Base-by-base conservation (phyloP, 2,113 vertebrate genomes). In the Gallinago paraguaiae region DNA sequence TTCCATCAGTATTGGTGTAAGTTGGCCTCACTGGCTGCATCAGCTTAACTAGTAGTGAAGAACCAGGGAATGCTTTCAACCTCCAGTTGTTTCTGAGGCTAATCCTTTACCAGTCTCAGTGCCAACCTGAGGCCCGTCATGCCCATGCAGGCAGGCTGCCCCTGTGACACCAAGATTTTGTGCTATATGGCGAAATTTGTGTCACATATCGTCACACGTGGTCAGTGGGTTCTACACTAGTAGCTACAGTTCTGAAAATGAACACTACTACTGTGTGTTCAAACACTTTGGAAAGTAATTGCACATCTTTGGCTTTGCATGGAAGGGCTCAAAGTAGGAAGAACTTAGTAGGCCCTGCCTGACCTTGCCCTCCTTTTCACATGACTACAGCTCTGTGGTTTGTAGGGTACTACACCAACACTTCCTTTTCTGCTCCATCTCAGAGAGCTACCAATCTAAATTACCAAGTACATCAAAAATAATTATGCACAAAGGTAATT, bases 391-490 rank as follows among this genome's bases (percentile, higher is more conserved):
- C 13, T 48, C 13, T 48, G 13, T 0, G 3, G 4, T 60, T 64
- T 0, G 0, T 31, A 31, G 7, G 15, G 9, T 33, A 54, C 15
- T 14, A 31, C 3, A 48, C 2, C 1, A 2, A 2, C n/a, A 39
- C 33, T 5, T 51, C 19, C 63, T 79, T 45, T 27, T 12, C 16
- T 59, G 6, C 31, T 8, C 3, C 5, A 0, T 60, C 6, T 53
- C 35, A 93, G 39, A 43, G 9, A 22, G 13, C 23, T 79, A 43
- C 46, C 1, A 2, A 45, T 39, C 22, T 57, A 84, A 90, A 33
- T 2, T 13, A 46, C 8, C 3, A 61, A 16, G 57, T 41, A 31
- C 13, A 4, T 39, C 24, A 39, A 74, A 91, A 86, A 20, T 31
- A 77, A 30, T 24, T 31, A 63, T 11, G 4, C 5, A 37, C 19